Base-by-base conservation (phyloP, 2,797 vertebrate species). In the Pseudomugil gertrudae region DNA sequence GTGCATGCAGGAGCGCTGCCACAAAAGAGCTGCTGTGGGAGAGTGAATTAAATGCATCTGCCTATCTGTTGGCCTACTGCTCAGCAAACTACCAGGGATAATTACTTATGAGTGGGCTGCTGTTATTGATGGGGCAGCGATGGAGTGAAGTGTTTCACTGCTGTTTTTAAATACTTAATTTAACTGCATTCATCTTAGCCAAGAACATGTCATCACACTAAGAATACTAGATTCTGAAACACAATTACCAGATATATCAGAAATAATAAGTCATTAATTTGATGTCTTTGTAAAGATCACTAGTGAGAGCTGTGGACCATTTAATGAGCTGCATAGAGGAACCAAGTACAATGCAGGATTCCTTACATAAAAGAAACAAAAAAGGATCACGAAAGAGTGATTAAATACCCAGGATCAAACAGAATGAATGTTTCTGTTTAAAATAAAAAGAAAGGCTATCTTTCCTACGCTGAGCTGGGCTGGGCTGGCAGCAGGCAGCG, bases 11-110 rank as follows among this genome's bases (percentile, higher is more conserved):
- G 64, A 63, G 32, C 17, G 19, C 63, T 72, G 72, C 64, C 57
- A 66, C 79, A 79, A 84, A 84, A 87, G 88, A 83, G 72, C 80
- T 90, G 87, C 91, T 91, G 89, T 88, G 80, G 50, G 66, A 76
- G 80, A 75, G 64, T 66, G 40, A 83, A 86, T 82, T 70, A 69
- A 76, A 84, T 58, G 55, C 79, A 62, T 55, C 36, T 68, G 77
- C 50, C 62, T 68, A 50, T 79, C 72, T 74, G 66, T 36, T 57
- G 79, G 74, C 65, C 74, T 78, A 66, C 66, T 69, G 72, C 81
- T 81, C 72, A 71, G 78, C 52, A 10, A 77, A 84, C 76, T 74
- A 30, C 52, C 4, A 30, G 66, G 38, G 78, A 78, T 87, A 74
- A 87, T 88, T 80, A 81, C 65, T 62, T 64, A 70, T 81, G 73